A percentile compares a stretch with the other conserved stretches of the same genome.
phyloP scores from a whole-genome alignment of 2,797 vertebrate species.

The Iguana delicatissima region DNA sequence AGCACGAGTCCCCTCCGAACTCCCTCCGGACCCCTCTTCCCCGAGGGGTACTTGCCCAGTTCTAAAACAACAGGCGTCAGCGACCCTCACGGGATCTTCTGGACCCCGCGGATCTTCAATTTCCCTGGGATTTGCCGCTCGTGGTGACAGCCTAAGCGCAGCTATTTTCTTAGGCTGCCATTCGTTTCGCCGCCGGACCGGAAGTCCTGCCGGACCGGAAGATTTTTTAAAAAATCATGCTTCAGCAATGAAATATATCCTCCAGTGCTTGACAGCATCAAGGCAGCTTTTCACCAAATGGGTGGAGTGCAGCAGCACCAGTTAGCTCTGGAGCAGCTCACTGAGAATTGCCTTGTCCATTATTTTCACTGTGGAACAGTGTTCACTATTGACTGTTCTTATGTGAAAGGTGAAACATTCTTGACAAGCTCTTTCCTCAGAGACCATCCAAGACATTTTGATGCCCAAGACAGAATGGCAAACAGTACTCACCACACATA shows the following conservation, averaged over 20 bases:
- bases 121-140: too few relatives aligned
- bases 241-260: constrained; percentile 43
- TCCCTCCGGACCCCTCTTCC: too few relatives aligned
- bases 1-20: too few relatives aligned
- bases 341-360: constrained; percentile 5
- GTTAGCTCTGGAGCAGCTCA: neutral
- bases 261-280: constrained; percentile 27
- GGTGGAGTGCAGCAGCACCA: constrained; percentile 35
- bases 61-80: too few relatives aligned
- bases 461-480: neutral
- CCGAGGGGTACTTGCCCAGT: too few relatives aligned
- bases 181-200: too few relatives aligned
- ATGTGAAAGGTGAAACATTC: neutral
- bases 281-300: constrained; percentile 16
- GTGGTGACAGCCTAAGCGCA: too few relatives aligned
- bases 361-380: neutral
- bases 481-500: neutral
- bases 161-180: too few relatives aligned
- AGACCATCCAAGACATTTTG: neutral
- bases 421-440: neutral
- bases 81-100: too few relatives aligned
- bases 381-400: neutral
- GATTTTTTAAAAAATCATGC: neutral
- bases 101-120: too few relatives aligned
- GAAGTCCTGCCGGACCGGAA: too few relatives aligned